phyloP scores from a whole-genome alignment of 2,888 invertebrate species.

The Trichopria drosophilae region DNA sequence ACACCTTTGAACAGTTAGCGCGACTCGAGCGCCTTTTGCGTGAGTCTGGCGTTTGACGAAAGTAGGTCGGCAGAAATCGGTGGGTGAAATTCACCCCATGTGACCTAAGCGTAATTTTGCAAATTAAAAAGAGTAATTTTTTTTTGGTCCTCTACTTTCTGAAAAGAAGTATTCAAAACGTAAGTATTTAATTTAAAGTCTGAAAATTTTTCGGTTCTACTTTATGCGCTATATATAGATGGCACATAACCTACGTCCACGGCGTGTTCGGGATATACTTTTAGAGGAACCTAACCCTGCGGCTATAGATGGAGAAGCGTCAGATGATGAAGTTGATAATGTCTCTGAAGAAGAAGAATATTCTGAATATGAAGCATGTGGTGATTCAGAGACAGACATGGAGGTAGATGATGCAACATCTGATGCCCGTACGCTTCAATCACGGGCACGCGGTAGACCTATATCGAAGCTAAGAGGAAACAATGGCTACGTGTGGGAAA shows the following conservation, averaged over 20 bases:
- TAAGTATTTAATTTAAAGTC: slow-evolving; percentile 7
- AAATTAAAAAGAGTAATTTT: slow-evolving; percentile 1
- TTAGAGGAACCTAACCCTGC: too few relatives aligned
- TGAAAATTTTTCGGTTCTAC: background rate
- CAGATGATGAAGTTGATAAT: too few relatives aligned
- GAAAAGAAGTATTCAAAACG: slow-evolving; percentile 4
- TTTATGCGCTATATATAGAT: slow-evolving; percentile 5
- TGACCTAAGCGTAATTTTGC: background rate
- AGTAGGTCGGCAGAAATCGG: slow-evolving; percentile 3
- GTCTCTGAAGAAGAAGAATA: slow-evolving; percentile 13
- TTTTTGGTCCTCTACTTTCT: slow-evolving; percentile 3
- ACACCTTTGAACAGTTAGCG: background rate
- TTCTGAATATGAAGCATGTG: slow-evolving; percentile 13
- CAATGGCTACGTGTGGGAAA: slow-evolving; percentile 8
- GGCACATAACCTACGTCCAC: slow-evolving; percentile 13
- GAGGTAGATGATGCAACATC: background rate
- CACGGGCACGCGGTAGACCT: slow-evolving; percentile 12
- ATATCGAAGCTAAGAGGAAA: slow-evolving; percentile 4
- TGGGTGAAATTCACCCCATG: slow-evolving; percentile 8
- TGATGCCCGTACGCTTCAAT: background rate
- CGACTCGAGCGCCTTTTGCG: background rate
- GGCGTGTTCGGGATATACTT: slow-evolving; percentile 15
- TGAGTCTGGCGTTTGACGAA: background rate
- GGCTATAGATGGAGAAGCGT: slow-evolving; percentile 1
- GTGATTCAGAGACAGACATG: slow-evolving; percentile 6